Conservation (phyloP, 2,888 invertebrate genomes). For the Ophion costatus region DNA sequence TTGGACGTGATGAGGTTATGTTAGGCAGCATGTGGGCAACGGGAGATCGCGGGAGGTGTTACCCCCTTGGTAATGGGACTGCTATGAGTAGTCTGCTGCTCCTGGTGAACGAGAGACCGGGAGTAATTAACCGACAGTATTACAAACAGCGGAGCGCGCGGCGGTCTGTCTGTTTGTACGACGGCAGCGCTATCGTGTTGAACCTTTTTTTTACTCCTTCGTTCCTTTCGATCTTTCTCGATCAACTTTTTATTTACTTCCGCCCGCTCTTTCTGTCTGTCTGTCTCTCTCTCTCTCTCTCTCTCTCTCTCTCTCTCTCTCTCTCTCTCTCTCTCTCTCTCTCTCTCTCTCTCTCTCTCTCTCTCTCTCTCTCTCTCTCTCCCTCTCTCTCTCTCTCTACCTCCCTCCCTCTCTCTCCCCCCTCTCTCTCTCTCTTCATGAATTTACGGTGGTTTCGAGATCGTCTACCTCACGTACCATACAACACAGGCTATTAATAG, state of each 20-base stretch:
- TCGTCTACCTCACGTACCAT: neutral
- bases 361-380: conserved; percentile 28
- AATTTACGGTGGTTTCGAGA: conserved; percentile 20
- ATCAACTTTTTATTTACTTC: conserved; percentile 46
- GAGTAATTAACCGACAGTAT: conserved; percentile 58
- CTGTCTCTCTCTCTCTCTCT: conserved; percentile 27
- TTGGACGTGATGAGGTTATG: conserved; percentile 44
- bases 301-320: conserved; percentile 20
- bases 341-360: conserved; percentile 12
- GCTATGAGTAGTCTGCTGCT: conserved; percentile 43
- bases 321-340: conserved; percentile 27
- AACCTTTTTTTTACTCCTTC: conserved; percentile 29
- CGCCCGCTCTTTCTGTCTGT: conserved; percentile 9
- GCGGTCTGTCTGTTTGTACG: conserved; percentile 54
- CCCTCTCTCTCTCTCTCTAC: conserved; percentile 19
- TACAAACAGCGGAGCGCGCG: conserved; percentile 41
- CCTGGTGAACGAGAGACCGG: conserved; percentile 37
- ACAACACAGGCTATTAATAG: conserved; percentile 9
- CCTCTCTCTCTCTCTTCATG: conserved; percentile 44
- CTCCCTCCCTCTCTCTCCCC: too few relatives aligned
- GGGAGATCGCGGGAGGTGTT: conserved; percentile 51
- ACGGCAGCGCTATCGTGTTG: conserved; percentile 38
- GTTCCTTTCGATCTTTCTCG: conserved; percentile 47
- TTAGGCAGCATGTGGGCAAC: conserved; percentile 49
- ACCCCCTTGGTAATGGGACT: conserved; percentile 54